Percentiles rank a stretch among this genome's conserved stretches.
Evolutionary conservation across 2,888 invertebrate genomes (phyloP).

Genomic region (Didymodactylos carnosus): DNA sequence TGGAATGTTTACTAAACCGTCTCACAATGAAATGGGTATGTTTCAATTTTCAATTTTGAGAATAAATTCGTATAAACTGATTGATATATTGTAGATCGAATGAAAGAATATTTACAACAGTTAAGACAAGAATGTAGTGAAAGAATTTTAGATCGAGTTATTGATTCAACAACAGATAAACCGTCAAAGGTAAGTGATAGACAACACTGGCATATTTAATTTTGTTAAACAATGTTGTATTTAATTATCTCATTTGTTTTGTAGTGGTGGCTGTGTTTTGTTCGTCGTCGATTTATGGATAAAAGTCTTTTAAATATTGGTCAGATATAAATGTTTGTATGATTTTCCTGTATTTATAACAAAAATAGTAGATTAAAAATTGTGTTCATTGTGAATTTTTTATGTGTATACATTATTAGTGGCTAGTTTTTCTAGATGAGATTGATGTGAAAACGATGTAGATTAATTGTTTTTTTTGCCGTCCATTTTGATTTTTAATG

Average conservation of each 20-base stretch:
- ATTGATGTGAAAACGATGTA: too few species aligned
- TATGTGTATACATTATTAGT: too few species aligned
- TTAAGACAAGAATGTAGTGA: conserved; percentile 78
- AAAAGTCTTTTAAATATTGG: conserved; percentile 12
- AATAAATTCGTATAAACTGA: background rate
- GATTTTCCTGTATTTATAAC: too few species aligned
- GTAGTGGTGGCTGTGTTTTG: conserved; percentile 94
- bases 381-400: too few species aligned
- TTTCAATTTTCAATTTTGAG: background rate
- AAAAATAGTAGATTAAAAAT: too few species aligned
- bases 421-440: too few species aligned
- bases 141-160: conserved; percentile 75
- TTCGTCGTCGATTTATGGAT: conserved; percentile 98
- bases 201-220: background rate
- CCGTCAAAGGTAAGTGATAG: background rate
- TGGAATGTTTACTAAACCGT: conserved; percentile 74
- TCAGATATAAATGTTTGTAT: background rate
- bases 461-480: too few species aligned
- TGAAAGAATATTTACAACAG: conserved; percentile 80
- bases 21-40: conserved; percentile 54
- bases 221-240: background rate
- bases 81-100: conserved; percentile 45
- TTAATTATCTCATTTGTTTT: conserved; percentile 15
- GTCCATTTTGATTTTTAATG: too few species aligned
- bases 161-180: conserved; percentile 26